Evolutionary conservation across 2,888 invertebrate species (phyloP), one percentile per base, ranked within the genome.

Genomic region (Cyrtodaria siliqua): DNA sequence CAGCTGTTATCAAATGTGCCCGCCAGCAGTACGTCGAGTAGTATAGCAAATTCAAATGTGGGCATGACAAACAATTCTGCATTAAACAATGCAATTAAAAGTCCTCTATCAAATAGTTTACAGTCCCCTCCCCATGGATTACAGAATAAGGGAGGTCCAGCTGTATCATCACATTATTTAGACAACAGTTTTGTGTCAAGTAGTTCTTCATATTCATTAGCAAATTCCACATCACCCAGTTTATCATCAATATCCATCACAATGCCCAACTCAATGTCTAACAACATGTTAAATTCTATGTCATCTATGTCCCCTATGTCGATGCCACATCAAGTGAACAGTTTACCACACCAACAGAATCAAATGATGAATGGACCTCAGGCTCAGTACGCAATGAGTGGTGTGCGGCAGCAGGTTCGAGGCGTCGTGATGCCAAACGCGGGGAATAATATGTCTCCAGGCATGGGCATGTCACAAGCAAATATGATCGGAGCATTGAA

Each of bases 301-400:
- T 70, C 75, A 8, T 29, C 62, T 38, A 64, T 77, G 67, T 63
- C 68, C 18, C 64, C 72, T 20, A 76, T 72, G 69, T 68, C 74
- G 29, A 63, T 68, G 26, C 69, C 73, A 53, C 61, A 73, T 27
- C 70, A 71, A 64, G 75, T 72, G 53, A 80, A 80, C 61, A 70
- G 61, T 57, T 53, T 78, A 62, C 57, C 61, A 20, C 82, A 80
- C 40, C 88, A 85, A 66, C 83, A 76, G 44, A 87, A 87, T 82
- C 88, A 85, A 64, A 85, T 89, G 82, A 85, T 92, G 80, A 93
- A 92, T 86, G 92, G 92, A 76, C 92, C 91, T 60, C 89, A 87
- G 62, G 92, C 91, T 57, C 89, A 87, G 62, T 86, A 86, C 74
- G 84, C 87, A 79, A 78, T 81, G 52, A 83, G 85, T 74, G 84